Base-by-base conservation (phyloP, 2,113 vertebrate genomes). In the Cromileptes altivelis region DNA sequence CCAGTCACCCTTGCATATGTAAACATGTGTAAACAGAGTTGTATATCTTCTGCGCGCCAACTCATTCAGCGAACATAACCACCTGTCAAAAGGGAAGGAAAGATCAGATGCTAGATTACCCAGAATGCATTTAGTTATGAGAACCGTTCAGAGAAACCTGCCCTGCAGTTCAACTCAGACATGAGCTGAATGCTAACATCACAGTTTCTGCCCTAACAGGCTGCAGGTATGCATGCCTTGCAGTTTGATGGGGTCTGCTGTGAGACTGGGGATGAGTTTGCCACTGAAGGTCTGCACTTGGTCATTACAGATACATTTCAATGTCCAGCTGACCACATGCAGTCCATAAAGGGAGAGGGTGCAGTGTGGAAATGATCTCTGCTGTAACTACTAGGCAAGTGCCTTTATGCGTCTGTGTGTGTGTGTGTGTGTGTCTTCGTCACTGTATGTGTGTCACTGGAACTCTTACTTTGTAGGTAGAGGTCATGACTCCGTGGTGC, bases 251-350 rank as follows among this genome's bases (percentile, higher is more conserved):
- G 67, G 2, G 25, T 72, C 56, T 27, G 27, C 72, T 45, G 50
- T 68, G 75, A 73, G 53, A 82, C 65, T 57, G 55, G 65, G 25
- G 85, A 58, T 87, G 78, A 73, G 80, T 87, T 85, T 75, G 61
- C 17, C 47, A 80, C 70, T 72, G 65, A 77, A 81, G 61, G 83
- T 61, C 45, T 69, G 63, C 25, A 64, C 49, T 74, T 63, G 70
- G 73, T 53, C 78, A 73, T 87, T 78, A 83, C 27, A 78, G 25
- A 75, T 78, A 70, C 60, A 82, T 73, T 86, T 74, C 65, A 33
- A 52, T 61, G 67, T 78, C 50, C 47, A 30, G 6, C 61, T 63
- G 69, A 61, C 60, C 27, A 55, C 75, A 82, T 55, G 45, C 11
- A 9, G 76, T 14, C 61, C 49, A 50, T 64, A 37, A 76, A 42